Base-by-base conservation (phyloP, 2,888 invertebrate species). In the Aleiodes testaceus region DNA sequence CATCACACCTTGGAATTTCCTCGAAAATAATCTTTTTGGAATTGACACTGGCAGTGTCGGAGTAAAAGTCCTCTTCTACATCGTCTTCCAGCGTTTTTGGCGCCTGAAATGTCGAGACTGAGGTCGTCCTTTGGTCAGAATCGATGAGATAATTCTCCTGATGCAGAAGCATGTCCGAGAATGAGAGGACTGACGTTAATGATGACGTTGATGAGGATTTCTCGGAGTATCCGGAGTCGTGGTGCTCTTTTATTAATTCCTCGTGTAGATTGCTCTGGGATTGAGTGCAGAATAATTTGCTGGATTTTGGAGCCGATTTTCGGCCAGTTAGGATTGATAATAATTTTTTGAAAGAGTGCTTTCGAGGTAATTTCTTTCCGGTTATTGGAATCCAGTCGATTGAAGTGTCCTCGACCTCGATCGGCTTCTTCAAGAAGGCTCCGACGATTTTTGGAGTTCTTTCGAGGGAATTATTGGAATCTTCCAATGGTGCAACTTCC, bases 381-480 rank as follows among this genome's bases (percentile, higher is more conserved):
- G 75, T 77, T n/a, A 80, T 74, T 4, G 84, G 83, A 14, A 83
- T 79, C 83, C 82, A 83, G 11, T 81, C 78, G 64, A 82, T 73
- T 20, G 76, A 68, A 0, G 79, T 80, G 47, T 83, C 77, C 7
- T 83, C 80, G 0, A 83, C 73, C 16, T 82, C 77, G 71, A 83
- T 78, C 0, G 83, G 83, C 12, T 77, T 80, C 50, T 84, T 83
- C 47, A 84, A 53, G 49, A 78, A 81, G 3, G 82, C 82, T 0
- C 81, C 83, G 1, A 82, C 72, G 14, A 83, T 77, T 63, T 77
- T 79, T 4, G 83, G 82, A 1, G 77, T 50, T n/a, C 73, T 66
- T 55, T 75, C 72, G 26, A 72, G 71, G 68, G 36, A 36, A 11
- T 50, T 70, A 9, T 72, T 30, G 20, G 73, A 75, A 30, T 76